Base-by-base conservation (phyloP, 2,113 vertebrate genomes). In the Toxotes jaculatrix region DNA sequence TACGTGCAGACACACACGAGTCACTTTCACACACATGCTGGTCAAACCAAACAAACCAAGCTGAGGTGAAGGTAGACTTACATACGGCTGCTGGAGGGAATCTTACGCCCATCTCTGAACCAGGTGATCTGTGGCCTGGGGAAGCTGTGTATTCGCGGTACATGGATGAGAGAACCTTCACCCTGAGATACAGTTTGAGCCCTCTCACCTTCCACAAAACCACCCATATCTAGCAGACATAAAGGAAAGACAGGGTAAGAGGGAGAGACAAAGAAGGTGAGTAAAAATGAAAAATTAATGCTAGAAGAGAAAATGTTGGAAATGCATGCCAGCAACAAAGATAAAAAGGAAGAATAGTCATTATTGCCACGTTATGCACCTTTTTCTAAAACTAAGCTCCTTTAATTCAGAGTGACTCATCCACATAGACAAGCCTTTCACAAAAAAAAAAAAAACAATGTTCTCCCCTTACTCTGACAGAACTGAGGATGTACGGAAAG, bases 31-130 rank as follows among this genome's bases (percentile, higher is more conserved):
- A 53, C 47, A 7, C 51, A 3, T 31, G 72, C 71, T 3, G 45
- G 53, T 59, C 27, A 13, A 63, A 49, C 34, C 32, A 61, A 40
- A 77, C 40, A 45, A 70, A 53, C 36, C 19, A 21, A 70, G 49
- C 45, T 16, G 38, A 13, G 79, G 32, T 9, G 63, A 74, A 19
- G 27, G 40, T 10, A n/a, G 5, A 92, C 97, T 97, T 94, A 99
- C 98, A 99, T 97, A 77, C 97, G 97, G 87, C 96, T 97, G 95
- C 97, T 98, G 89, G 98, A 97, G 3, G 98, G 97, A 84, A 99
- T 99, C 92, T 99, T 99, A n/a, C 98, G 96, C 0, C 98, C 98
- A 0, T 99, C 98, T 0, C 97, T 96, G 92, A 99, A 99, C 98
- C 98, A 99, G n/a, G 98, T 99, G 94, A 99, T 98, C 95, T 99